A percentile compares a stretch with the other conserved stretches of the same genome.
Evolutionary conservation across 2,113 vertebrate species (phyloP).

Genomic region (Neolamprologus caudopunctatus): DNA sequence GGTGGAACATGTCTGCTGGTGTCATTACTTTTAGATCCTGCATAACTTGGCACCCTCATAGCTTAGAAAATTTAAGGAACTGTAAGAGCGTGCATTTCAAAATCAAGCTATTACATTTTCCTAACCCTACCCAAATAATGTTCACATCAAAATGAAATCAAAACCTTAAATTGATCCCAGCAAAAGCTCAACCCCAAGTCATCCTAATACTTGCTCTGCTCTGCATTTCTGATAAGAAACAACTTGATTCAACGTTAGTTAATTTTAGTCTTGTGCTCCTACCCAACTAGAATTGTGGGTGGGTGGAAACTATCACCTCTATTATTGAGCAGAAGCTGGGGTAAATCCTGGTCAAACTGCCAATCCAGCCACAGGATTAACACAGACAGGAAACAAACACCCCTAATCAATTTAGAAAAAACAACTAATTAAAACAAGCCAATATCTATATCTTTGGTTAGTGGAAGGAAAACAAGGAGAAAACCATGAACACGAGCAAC

Average conservation of each 20-base stretch:
- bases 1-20: background rate
- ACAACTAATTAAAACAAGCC: background rate
- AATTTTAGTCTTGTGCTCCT: background rate
- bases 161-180: background rate
- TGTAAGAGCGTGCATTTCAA: background rate
- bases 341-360: background rate
- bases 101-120: background rate
- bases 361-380: background rate
- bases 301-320: background rate
- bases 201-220: background rate
- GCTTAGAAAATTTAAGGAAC: background rate
- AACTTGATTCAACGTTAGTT: background rate
- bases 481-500: background rate
- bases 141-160: background rate
- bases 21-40: background rate
- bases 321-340: background rate
- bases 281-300: background rate
- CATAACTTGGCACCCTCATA: background rate
- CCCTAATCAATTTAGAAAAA: background rate
- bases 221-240: background rate
- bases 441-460: background rate
- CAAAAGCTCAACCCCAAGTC: background rate
- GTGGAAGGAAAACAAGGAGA: background rate
- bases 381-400: background rate
- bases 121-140: background rate